Conservation (phyloP, 2,888 invertebrate species). For the Venustoraphidia nigricollis region DNA sequence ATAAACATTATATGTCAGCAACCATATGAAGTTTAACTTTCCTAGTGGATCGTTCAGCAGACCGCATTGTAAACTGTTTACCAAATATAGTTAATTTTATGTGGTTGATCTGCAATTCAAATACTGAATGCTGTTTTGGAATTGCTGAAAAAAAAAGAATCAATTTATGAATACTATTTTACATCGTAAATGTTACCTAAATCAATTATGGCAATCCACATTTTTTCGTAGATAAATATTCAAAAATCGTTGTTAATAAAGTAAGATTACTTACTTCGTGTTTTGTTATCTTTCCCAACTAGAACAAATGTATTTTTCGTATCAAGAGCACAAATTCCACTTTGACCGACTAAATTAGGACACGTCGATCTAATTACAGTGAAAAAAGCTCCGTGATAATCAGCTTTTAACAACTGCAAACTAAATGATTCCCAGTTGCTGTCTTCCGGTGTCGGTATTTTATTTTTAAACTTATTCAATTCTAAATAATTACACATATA, state of each 20-base stretch:
- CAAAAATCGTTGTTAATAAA: conserved; percentile 16
- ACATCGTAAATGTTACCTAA: neutral
- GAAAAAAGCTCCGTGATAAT: conserved; percentile 54
- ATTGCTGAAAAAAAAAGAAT: conserved; percentile 36
- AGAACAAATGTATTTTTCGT: conserved; percentile 56
- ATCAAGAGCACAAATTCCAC: conserved; percentile 57
- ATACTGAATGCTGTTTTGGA: conserved; percentile 60
- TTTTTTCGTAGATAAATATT: neutral
- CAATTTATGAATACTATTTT: neutral
- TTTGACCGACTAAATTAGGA: conserved; percentile 41
- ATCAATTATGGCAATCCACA: neutral
- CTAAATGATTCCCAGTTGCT: conserved; percentile 36
- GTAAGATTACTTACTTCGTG: conserved; percentile 42
- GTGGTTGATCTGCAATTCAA: conserved; percentile 43
- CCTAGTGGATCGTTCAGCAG: conserved; percentile 58
- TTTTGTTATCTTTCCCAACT: conserved; percentile 41
- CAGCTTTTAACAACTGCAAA: conserved; percentile 28
- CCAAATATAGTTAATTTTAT: conserved; percentile 54
- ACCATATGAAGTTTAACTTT: conserved; percentile 51
- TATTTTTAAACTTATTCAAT: conserved; percentile 21
- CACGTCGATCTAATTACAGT: conserved; percentile 49
- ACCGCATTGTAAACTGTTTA: conserved; percentile 52
- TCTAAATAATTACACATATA: conserved; percentile 46
- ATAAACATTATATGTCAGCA: conserved; percentile 32
- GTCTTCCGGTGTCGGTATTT: conserved; percentile 10